Percentiles rank a stretch among this genome's conserved stretches.
Conservation (phyloP, 2,113 vertebrate species). For the Suricata suricatta region DNA sequence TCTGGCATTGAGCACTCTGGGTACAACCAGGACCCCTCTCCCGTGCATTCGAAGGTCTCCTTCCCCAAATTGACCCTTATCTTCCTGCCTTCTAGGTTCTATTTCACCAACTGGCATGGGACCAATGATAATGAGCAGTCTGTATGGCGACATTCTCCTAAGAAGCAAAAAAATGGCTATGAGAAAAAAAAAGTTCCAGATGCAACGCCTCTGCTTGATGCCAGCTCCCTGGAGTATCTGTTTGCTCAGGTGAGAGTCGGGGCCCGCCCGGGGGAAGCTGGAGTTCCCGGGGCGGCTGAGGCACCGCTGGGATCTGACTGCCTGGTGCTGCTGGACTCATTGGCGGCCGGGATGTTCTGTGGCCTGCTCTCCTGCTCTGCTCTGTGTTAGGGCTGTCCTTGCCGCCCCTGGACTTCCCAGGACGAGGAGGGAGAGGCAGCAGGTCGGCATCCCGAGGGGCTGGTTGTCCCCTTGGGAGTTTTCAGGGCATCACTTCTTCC, state of each 20-base stretch:
- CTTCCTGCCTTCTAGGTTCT: constrained; percentile 87
- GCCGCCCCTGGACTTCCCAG: background rate
- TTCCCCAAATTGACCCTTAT: background rate
- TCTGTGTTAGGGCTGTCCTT: background rate
- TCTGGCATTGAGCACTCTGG: background rate
- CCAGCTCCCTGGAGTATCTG: constrained; percentile 92
- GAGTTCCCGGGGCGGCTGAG: too few relatives aligned
- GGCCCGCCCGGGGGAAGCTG: background rate
- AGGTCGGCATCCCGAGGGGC: background rate
- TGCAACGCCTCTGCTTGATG: constrained; percentile 93
- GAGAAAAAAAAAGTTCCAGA: constrained; percentile 88
- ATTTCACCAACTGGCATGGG: constrained; percentile 98
- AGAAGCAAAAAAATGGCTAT: constrained; percentile 87
- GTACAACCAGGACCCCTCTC: background rate
- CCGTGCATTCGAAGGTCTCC: background rate
- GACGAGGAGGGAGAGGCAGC: background rate
- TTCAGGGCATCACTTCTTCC: background rate
- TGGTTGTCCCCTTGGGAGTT: background rate
- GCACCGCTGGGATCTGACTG: background rate
- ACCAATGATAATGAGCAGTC: constrained; percentile 92
- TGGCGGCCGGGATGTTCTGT: background rate
- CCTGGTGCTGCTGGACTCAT: background rate
- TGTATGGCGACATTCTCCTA: constrained; percentile 94
- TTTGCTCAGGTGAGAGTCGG: constrained; percentile 92
- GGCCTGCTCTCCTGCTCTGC: background rate